Base-by-base conservation (phyloP, 2,113 vertebrate species). In the Thunnus maccoyii region DNA sequence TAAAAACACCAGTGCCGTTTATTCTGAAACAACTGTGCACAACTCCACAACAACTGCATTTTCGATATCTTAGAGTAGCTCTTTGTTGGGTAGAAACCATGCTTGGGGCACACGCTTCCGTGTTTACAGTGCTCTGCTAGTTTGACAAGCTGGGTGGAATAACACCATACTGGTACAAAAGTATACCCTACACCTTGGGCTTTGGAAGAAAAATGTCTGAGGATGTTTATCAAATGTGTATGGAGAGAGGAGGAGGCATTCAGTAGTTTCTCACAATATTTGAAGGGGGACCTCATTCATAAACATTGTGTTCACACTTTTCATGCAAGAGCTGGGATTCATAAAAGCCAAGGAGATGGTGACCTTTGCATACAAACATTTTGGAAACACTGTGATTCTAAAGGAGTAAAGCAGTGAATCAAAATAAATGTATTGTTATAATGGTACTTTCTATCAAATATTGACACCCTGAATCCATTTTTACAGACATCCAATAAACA, bases 101-200 rank as follows among this genome's bases (percentile, higher is more conserved):
- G 67, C 78, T 86, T 4, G 22, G 78, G 76, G 84, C 63, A 66
- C 62, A 75, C 1, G 1, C 48, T 36, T 82, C 67, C 78, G 78
- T 77, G 70, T 87, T 85, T 78, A 79, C 73, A 70, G 50, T 27
- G 73, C 69, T 85, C 70, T 79, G 66, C 82, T 81, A 72, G 62
- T 88, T 83, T 78, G 62, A 83, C 30, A 56, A 73, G 76, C 73
- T 50, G 14, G 54, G 55, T 76, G 80, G 62, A 82, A 79, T 74
- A 77, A 57, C 18, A 55, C 52, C 61, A 75, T 18, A 54, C 71
- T 32, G 25, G 27, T 47, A 83, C 63, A 81, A 58, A 74, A 65
- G 48, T 67, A 18, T 18, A 62, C 4, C 58, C 30, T 44, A 22
- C 55, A 86, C 72, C 67, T 80, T 63, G 32, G 58, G 76, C 54